Conservation (phyloP, 2,113 vertebrate species). For the Petroica traversi region DNA sequence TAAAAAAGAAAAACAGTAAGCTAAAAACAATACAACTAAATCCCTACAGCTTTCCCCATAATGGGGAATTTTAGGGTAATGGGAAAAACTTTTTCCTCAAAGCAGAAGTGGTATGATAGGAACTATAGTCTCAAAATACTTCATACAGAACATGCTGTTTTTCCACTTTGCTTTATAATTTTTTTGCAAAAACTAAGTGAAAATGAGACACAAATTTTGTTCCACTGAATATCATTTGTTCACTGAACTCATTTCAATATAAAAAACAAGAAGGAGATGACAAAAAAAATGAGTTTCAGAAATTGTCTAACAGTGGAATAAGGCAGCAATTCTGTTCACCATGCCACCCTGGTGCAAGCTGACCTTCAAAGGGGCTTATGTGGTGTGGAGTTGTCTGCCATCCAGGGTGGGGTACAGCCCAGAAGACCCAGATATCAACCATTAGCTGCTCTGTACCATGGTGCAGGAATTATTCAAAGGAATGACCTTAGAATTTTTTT, state of each 20-base stretch:
- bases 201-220: background rate
- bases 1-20: background rate
- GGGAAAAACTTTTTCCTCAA: background rate
- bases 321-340: background rate
- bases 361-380: background rate
- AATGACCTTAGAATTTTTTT: background rate
- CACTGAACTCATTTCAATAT: background rate
- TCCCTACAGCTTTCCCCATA: background rate
- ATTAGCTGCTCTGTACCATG: rapidly evolving
- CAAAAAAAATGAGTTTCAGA: background rate
- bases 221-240: background rate
- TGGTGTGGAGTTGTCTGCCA: background rate
- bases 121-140: background rate
- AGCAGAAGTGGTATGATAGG: background rate
- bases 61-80: background rate
- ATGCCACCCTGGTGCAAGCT: background rate
- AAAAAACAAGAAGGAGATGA: background rate
- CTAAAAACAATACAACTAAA: background rate
- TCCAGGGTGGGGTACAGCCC: too few relatives aligned
- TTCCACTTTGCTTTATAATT: background rate
- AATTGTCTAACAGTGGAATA: too few relatives aligned
- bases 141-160: background rate
- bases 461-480: rapidly evolving
- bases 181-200: background rate
- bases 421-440: background rate